Conservation (phyloP, 2,888 invertebrate species). For the Steinernema scapterisci region DNA sequence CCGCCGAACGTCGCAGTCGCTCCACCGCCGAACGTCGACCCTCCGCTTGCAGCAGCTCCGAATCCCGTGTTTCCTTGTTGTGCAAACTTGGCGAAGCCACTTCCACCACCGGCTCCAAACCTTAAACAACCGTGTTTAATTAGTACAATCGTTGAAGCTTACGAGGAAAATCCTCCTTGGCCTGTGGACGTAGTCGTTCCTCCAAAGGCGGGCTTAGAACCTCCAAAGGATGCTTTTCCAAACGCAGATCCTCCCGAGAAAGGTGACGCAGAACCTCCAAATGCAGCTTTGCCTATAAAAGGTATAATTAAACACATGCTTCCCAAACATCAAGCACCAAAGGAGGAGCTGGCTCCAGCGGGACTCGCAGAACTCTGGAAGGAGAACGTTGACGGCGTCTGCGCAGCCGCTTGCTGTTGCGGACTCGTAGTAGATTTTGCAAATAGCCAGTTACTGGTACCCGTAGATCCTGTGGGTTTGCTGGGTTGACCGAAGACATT, state of each 20-base stretch:
- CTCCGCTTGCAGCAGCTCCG: background rate
- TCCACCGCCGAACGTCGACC: background rate
- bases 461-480: background rate
- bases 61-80: conserved; percentile 12
- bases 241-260: background rate
- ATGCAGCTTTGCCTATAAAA: conserved; percentile 6
- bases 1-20: background rate
- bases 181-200: background rate
- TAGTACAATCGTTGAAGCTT: background rate
- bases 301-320: no score
- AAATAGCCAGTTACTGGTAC: background rate
- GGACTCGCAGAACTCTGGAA: background rate
- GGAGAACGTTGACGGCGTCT: background rate
- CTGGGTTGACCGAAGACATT: background rate
- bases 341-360: background rate
- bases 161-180: background rate
- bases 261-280: background rate
- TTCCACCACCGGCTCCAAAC: background rate
- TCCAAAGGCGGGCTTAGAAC: background rate
- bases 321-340: background rate
- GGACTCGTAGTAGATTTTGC: background rate
- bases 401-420: background rate
- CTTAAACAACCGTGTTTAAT: background rate
- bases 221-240: background rate
- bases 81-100: conserved; percentile 14